Conservation (phyloP, 2,113 vertebrate species). For the Rhadina sibilatrix region DNA sequence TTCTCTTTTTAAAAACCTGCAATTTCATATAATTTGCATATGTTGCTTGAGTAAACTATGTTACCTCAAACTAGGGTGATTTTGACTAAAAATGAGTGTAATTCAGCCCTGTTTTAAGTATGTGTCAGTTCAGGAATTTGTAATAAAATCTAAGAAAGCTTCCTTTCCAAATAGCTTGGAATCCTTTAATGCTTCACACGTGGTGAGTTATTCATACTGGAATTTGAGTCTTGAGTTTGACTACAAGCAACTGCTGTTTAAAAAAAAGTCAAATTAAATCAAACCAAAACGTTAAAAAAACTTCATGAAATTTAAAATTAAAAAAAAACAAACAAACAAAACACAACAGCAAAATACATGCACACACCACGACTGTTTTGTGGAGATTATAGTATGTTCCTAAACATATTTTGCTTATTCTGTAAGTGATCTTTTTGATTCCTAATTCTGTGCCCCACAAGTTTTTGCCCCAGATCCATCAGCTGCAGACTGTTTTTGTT, state of each 20-base stretch:
- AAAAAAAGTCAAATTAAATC: slow-evolving; percentile 24
- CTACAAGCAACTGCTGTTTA: slow-evolving; percentile 49
- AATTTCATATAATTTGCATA: neutral
- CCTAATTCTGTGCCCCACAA: neutral
- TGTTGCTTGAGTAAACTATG: neutral
- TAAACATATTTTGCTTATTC: neutral
- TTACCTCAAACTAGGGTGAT: neutral
- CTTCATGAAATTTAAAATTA: slow-evolving; percentile 31
- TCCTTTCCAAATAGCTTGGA: slow-evolving; percentile 20
- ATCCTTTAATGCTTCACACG: slow-evolving; percentile 6
- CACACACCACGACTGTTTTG: slow-evolving; percentile 40
- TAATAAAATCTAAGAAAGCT: slow-evolving; percentile 17
- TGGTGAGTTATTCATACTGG: slow-evolving; percentile 1
- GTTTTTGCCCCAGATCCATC: neutral
- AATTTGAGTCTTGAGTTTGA: slow-evolving; percentile 62
- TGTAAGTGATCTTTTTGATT: neutral
- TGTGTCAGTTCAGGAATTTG: neutral
- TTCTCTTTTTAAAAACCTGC: neutral
- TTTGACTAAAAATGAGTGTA: neutral
- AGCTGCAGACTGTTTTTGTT: neutral
- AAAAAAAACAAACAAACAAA: neutral
- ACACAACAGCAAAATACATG: slow-evolving; percentile 46
- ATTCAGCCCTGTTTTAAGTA: slow-evolving; percentile 1
- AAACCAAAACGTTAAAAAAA: slow-evolving; percentile 44
- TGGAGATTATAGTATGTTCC: neutral